phyloP scores from a whole-genome alignment of 2,888 invertebrate genomes.

The Xestobium rufovillosum region DNA sequence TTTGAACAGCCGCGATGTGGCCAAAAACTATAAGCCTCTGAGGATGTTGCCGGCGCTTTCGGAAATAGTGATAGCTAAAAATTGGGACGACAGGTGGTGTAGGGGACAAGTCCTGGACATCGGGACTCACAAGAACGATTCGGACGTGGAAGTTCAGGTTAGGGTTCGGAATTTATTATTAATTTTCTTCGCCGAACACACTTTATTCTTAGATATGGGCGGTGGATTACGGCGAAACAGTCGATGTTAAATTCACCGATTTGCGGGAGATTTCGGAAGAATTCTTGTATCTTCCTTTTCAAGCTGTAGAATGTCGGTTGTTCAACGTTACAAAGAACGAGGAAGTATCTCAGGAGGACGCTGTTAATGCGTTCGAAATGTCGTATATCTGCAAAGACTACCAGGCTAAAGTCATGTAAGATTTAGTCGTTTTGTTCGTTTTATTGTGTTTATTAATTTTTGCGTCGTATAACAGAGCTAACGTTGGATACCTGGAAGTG shows the following conservation, averaged over 20 bases:
- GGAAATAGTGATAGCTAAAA: neutral
- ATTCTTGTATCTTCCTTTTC: slow-evolving; percentile 28
- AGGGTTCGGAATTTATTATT: no score
- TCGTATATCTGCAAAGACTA: neutral
- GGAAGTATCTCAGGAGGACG: neutral
- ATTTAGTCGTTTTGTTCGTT: neutral
- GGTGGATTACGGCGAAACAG: slow-evolving; percentile 29
- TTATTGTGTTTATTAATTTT: neutral
- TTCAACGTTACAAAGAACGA: no score
- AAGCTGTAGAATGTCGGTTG: slow-evolving; percentile 18
- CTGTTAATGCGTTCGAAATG: neutral
- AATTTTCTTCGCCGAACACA: no score
- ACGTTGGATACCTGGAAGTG: neutral
- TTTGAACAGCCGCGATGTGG: neutral
- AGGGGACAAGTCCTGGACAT: no score
- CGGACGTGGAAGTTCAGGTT: no score
- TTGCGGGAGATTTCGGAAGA: slow-evolving; percentile 27
- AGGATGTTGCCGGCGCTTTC: neutral
- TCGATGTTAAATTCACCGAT: slow-evolving; percentile 20
- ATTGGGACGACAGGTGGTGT: neutral
- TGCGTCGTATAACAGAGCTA: slow-evolving; percentile 1
- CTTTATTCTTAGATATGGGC: slow-evolving; percentile 25
- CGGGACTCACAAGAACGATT: no score
- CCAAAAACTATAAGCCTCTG: neutral
- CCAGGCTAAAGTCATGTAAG: slow-evolving; percentile 3